Percentiles rank a stretch among this genome's conserved stretches.
These are phyloP conservation scores for Brachypalpus laphriformis DNA, from an alignment of 2,888 invertebrate species.

Conservation along the genomic window DNA sequence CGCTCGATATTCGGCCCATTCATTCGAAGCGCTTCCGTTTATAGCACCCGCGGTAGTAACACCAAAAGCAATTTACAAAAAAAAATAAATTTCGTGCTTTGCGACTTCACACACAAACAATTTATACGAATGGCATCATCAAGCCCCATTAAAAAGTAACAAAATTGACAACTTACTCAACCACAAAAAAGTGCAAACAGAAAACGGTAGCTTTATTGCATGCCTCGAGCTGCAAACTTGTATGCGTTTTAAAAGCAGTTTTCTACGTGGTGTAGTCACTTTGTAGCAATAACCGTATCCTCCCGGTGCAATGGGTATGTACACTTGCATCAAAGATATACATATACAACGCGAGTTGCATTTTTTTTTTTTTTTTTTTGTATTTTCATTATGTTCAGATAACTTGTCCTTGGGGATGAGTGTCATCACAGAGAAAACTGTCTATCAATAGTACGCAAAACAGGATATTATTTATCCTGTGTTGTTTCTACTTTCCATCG, in stretches of 20 bases:
- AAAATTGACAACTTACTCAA: slow-evolving; percentile 21
- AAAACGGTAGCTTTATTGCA: slow-evolving; percentile 60
- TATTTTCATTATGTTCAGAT: slow-evolving; percentile 29
- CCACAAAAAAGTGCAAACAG: slow-evolving; percentile 34
- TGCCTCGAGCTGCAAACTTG: slow-evolving; percentile 39
- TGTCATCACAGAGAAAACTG: not conserved
- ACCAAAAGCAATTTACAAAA: too few relatives aligned
- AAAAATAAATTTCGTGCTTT: too few relatives aligned
- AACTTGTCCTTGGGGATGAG: not conserved
- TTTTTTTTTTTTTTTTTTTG: not conserved
- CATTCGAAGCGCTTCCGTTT: too few relatives aligned
- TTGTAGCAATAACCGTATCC: slow-evolving; percentile 23
- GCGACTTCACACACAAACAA: too few relatives aligned
- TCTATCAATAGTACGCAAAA: not conserved
- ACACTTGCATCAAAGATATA: not conserved
- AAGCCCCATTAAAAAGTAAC: not conserved
- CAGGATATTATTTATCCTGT: slow-evolving; percentile 34
- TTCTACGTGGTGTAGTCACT: slow-evolving; percentile 33
- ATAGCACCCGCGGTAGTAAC: too few relatives aligned
- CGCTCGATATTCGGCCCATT: too few relatives aligned
- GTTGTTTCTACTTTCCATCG: not conserved
- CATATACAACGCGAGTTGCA: slow-evolving; percentile 16
- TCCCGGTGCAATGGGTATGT: not conserved
- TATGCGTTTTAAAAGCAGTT: slow-evolving; percentile 30
- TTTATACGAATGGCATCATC: too few relatives aligned